These are phyloP conservation scores for Chelonus formosanus DNA, from an alignment of 2,888 invertebrate species.

Conservation along the genomic window DNA sequence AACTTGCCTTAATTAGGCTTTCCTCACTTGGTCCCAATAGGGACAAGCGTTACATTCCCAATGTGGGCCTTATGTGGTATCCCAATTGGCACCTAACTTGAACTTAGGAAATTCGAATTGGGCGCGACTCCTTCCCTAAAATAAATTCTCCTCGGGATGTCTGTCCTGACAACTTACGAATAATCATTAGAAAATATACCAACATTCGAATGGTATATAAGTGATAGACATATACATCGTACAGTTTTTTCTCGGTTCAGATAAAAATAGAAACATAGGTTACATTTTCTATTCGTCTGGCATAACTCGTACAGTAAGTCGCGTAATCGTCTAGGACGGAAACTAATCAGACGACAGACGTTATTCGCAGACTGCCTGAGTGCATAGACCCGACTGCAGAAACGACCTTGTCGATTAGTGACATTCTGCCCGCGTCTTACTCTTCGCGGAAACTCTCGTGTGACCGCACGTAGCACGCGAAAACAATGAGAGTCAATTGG, in stretches of 20 bases:
- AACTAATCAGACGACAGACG: slow-evolving; percentile 54
- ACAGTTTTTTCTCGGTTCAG: background rate
- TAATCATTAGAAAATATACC: no score
- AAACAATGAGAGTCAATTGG: slow-evolving; percentile 29
- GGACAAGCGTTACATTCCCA: no score
- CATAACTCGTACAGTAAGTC: slow-evolving; percentile 28
- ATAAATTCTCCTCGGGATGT: no score
- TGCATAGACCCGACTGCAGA: slow-evolving; percentile 39
- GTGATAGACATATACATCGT: no score
- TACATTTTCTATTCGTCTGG: slow-evolving; percentile 29
- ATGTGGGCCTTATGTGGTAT: no score
- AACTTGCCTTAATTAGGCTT: no score
- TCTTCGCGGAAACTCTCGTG: slow-evolving; percentile 53
- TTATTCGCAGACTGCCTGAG: slow-evolving; percentile 37
- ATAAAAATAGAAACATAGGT: background rate
- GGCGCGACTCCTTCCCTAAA: no score
- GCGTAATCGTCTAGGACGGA: slow-evolving; percentile 47
- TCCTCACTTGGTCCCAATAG: no score
- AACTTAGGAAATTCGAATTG: no score
- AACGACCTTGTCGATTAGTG: slow-evolving; percentile 56
- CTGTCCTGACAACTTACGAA: no score
- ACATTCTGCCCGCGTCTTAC: slow-evolving; percentile 56
- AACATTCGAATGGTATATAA: no score
- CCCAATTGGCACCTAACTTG: no score
- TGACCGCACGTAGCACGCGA: slow-evolving; percentile 28